Percentiles rank a stretch among this genome's conserved stretches.
phyloP scores from a whole-genome alignment of 2,113 vertebrate genomes.

The Myotis yumanensis region DNA sequence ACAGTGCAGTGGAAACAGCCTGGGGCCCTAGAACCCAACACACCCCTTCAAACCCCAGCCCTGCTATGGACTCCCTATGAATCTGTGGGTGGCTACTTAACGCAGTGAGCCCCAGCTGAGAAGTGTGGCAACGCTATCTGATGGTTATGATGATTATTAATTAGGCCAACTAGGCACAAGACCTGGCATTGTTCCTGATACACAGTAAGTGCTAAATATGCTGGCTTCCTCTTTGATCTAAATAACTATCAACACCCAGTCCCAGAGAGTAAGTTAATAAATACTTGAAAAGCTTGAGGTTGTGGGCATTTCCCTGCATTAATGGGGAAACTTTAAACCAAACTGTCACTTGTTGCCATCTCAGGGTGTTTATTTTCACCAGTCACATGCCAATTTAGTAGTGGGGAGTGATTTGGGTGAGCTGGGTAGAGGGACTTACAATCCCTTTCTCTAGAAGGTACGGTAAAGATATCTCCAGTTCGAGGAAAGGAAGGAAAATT shows the following conservation, averaged over 20 bases:
- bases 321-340: background rate
- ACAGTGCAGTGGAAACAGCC: background rate
- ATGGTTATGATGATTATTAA: background rate
- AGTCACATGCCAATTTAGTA: background rate
- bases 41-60: background rate
- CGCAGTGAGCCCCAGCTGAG: background rate
- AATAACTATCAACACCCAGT: background rate
- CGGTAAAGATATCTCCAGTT: background rate
- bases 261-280: constrained; percentile 45
- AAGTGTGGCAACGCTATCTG: background rate
- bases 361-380: background rate
- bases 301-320: background rate
- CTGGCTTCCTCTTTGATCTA: constrained; percentile 43
- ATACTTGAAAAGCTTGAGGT: constrained; percentile 27
- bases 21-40: background rate
- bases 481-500: background rate
- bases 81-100: background rate
- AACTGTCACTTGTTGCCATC: background rate
- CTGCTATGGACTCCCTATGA: background rate
- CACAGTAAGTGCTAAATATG: background rate
- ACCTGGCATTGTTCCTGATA: background rate
- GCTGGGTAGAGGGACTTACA: background rate
- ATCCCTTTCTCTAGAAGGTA: background rate
- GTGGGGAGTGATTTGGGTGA: background rate
- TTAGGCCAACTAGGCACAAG: background rate